Evolutionary conservation across 2,797 vertebrate species (phyloP).

Genomic region (Rachycentron canadum): DNA sequence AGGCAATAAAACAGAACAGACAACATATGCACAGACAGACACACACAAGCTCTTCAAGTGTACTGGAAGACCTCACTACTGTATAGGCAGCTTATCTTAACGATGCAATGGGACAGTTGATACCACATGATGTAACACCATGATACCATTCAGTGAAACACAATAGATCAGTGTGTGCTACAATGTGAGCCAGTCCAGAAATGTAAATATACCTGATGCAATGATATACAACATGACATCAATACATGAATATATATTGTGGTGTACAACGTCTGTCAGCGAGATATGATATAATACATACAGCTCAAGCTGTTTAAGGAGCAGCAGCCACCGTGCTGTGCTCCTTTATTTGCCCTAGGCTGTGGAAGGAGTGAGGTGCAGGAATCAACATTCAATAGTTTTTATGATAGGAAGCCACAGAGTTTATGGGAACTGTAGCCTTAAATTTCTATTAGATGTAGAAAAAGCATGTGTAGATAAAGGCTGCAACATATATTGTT

Average conservation of each 20-base stretch:
- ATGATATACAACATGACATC: not conserved
- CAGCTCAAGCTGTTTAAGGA: not conserved
- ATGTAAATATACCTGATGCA: not conserved
- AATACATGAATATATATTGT: not conserved
- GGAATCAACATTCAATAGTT: not conserved
- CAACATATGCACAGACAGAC: slow-evolving; percentile 8
- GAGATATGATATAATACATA: not conserved
- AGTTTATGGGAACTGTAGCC: not conserved
- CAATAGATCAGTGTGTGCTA: slow-evolving; percentile 7
- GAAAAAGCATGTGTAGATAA: slow-evolving; percentile 3
- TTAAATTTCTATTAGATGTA: not conserved
- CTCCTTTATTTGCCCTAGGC: not conserved
- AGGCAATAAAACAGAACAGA: slow-evolving; percentile 23
- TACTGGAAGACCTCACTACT: slow-evolving; percentile 23
- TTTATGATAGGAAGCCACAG: not conserved
- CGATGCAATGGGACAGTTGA: slow-evolving; percentile 20
- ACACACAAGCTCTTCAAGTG: slow-evolving; percentile 28
- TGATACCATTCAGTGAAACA: slow-evolving; percentile 6
- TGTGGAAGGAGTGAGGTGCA: not conserved
- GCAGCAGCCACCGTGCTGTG: not conserved
- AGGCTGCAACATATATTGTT: not conserved
- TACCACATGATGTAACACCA: slow-evolving; percentile 35
- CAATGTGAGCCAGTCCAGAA: not conserved
- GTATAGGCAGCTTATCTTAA: slow-evolving; percentile 45
- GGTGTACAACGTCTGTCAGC: not conserved